Base-by-base conservation (phyloP, 2,888 invertebrate species). In the Synergus itoensis region DNA sequence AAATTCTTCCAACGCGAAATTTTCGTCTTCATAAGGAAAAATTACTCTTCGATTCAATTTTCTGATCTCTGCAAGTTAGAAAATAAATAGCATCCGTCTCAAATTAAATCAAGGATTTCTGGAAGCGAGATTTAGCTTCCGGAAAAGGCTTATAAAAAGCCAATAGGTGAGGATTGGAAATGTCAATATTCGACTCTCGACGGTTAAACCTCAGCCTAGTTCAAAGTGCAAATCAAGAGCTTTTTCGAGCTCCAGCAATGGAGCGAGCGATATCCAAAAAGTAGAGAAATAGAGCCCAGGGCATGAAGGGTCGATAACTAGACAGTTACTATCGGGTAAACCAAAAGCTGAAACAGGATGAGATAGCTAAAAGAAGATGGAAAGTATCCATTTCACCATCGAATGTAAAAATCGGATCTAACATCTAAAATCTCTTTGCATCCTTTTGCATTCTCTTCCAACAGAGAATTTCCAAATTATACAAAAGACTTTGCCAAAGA, bases 221-320 rank as follows among this genome's bases (percentile, higher is more conserved):
- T 73, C 73, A 40, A 73, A 73, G 73, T 73, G 73, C 73, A 57
- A 73, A 73, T 73, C 73, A 73, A 73, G 73, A 73, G 73, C 73
- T 73, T 73, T 73, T 57, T 40, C 73, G 36, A 73, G 73, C 48
- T 28, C 36, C n/a, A 73, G 53, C 53, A 73, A 73, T 73, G 18
- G 73, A 73, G 40, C 73, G 53, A 57, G 53, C 53, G 53, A 57
- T 73, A 40, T 40, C 73, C 16, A 73, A 73, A 73, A 73, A 57
- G 36, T 73, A n/a, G 53, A 73, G 53, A 69, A 69, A 73, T 73
- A 57, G 40, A 73, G 40, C 53, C 40, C 53, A 28, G n/a, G 73
- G 53, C 16, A 16, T 40, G 53, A 73, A 12, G 73, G 48, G 48
- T 69, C 69, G 69, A 48, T 69, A 69, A 69, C 48, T 53, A 48